A percentile compares a stretch with the other conserved stretches of the same genome.
Conservation (phyloP, 2,888 invertebrate genomes). For the Polymixis lichenea region DNA sequence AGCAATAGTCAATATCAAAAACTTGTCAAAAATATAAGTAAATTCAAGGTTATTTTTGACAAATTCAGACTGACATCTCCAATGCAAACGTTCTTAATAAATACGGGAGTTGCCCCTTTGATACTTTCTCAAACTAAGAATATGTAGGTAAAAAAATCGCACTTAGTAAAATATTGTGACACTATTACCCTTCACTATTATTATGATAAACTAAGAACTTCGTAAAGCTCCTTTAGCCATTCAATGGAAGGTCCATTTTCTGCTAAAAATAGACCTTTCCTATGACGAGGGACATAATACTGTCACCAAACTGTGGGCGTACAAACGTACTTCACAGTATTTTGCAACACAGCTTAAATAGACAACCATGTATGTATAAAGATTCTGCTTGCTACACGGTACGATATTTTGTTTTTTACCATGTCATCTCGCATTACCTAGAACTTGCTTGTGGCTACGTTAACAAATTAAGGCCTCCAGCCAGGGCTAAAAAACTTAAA, state of each 20-base stretch:
- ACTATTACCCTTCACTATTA: neutral
- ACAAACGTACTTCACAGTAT: conserved; percentile 7
- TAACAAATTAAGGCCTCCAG: too few species aligned
- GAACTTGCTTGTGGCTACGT: too few species aligned
- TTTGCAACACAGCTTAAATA: neutral
- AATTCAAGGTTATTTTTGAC: neutral
- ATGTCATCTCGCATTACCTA: too few species aligned
- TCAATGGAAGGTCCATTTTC: conserved; percentile 15
- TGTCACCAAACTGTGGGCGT: conserved; percentile 15
- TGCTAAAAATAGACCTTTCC: conserved; percentile 24
- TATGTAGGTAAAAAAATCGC: too few species aligned
- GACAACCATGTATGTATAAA: neutral
- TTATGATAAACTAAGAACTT: neutral
- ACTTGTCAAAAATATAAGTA: neutral
- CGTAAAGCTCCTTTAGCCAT: neutral
- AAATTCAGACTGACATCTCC: neutral
- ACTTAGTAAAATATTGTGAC: neutral
- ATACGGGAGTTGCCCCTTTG: too few species aligned
- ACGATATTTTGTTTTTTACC: too few species aligned
- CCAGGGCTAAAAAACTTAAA: too few species aligned
- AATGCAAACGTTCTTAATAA: neutral
- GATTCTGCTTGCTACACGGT: too few species aligned
- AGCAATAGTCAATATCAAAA: neutral
- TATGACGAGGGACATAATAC: conserved; percentile 44
- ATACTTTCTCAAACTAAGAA: too few species aligned